Base-by-base conservation (phyloP, 2,888 invertebrate genomes). In the Mylabris sibirica region DNA sequence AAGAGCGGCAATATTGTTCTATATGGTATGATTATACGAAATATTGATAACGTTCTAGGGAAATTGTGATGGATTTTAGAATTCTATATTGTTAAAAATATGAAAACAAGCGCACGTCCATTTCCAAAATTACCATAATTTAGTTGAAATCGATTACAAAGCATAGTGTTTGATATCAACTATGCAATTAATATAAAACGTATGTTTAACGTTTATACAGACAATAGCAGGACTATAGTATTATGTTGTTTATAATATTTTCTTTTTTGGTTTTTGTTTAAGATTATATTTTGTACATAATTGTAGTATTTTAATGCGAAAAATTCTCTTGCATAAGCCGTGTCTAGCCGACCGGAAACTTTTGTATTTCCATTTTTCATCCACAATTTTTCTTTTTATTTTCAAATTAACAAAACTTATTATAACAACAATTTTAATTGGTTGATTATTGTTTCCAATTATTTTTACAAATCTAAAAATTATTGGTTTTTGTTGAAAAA, bases 71-170 rank as follows among this genome's bases (percentile, higher is more conserved):
- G 4, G 12, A 57, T 24, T 57, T 57, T 57, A 22, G 57, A 57
- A 57, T 57, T 57, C 20, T 14, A 24, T 57, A 57, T 24, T 24
- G 57, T 57, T 57, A 57, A 57, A 57, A 57, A 57, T 57, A 22
- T 24, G 22, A 78, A 79, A 81, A 79, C 79, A 76, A 79, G 77
- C 79, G 77, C 78, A 82, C 81, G 81, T 83, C 83, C 82, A 82
- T 82, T 79, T 77, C 78, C 75, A 70, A 83, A 82, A 84, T 84
- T 83, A 84, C 83, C 83, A 83, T 84, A 84, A 84, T 84, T 83
- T 83, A 73, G 78, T 77, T 74, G 76, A 83, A 84, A 83, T 84
- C 83, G 83, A 84, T 84, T 83, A 81, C 80, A 80, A 80, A 81
- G 76, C 77, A 79, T 79, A 77, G 81, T 80, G 80, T 81, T 79